phyloP scores from a whole-genome alignment of 1,140 invertebrate genomes.

The Drosophila nigrodunni region DNA sequence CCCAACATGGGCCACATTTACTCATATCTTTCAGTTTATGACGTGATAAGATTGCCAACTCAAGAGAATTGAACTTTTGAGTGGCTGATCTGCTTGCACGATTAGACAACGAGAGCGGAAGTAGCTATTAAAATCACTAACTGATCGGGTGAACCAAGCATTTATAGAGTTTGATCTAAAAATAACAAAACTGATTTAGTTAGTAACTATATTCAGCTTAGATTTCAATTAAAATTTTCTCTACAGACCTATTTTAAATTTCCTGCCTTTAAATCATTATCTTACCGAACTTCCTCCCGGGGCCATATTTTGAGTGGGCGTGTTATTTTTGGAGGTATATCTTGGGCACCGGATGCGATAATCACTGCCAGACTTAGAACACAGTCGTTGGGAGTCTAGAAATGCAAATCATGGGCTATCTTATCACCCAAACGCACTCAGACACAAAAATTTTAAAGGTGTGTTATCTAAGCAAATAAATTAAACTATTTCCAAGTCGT shows the following conservation, averaged over 20 bases:
- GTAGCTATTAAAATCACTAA: not conserved
- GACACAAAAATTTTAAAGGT: conserved; percentile 4
- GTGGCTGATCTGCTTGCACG: not conserved
- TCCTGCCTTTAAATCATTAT: not conserved
- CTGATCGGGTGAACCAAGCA: conserved; percentile 3
- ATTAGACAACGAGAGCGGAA: conserved; percentile 12
- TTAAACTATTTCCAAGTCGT: conserved; percentile 34
- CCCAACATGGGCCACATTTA: conserved; percentile 1
- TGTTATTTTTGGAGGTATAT: not conserved
- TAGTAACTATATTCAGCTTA: not conserved
- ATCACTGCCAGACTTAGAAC: not conserved
- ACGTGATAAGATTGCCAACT: conserved; percentile 8
- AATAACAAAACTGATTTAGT: too few relatives aligned
- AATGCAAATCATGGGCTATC: conserved; percentile 13
- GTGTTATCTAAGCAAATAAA: conserved; percentile 39
- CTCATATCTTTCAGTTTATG: not conserved
- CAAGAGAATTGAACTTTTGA: conserved; percentile 20
- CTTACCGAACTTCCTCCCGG: too few relatives aligned
- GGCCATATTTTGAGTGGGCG: not conserved
- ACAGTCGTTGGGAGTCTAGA: not conserved
- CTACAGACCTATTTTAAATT: too few relatives aligned
- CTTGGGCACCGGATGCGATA: not conserved
- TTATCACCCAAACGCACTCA: conserved; percentile 12
- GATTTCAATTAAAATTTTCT: not conserved
- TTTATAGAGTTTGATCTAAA: not conserved